Evolutionary conservation across 2,888 invertebrate genomes (phyloP).

Genomic region (Gortyna flavago): DNA sequence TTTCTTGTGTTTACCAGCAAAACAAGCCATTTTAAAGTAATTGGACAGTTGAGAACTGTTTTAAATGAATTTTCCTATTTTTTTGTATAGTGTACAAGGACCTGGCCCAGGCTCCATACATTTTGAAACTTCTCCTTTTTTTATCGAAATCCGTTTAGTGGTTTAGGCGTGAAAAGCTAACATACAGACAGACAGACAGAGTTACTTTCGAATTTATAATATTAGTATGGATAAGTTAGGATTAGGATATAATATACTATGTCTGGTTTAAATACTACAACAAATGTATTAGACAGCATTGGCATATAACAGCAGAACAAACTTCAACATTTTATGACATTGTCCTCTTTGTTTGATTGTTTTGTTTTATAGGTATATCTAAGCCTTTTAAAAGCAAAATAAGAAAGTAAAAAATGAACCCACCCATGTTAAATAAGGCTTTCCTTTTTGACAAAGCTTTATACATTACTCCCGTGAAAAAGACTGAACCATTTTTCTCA

Average conservation of each 20-base stretch:
- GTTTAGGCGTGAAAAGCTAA: no score
- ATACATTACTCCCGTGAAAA: conserved; percentile 36
- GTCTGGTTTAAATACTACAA: conserved; percentile 1
- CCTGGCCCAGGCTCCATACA: no score
- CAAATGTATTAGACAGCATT: background rate
- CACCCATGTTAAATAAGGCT: conserved; percentile 47
- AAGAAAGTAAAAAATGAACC: conserved; percentile 42
- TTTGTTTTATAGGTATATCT: conserved; percentile 16
- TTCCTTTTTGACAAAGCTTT: conserved; percentile 55
- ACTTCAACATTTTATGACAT: background rate
- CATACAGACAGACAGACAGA: no score
- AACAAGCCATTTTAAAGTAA: no score
- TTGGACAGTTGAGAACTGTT: no score
- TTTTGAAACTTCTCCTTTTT: no score
- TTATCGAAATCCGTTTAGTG: no score
- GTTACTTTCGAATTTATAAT: no score
- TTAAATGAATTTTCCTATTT: no score
- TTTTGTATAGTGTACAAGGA: no score
- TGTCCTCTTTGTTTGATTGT: conserved; percentile 17
- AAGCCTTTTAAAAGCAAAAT: conserved; percentile 13
- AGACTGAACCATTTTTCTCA: conserved; percentile 57
- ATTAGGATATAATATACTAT: background rate
- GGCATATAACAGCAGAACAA: background rate
- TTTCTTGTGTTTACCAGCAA: no score
- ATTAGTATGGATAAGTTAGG: background rate